Percentiles rank a stretch among this genome's conserved stretches.
These are phyloP conservation scores for Chaetodon trifascialis DNA, from an alignment of 2,113 vertebrate species.

Conservation along the genomic window DNA sequence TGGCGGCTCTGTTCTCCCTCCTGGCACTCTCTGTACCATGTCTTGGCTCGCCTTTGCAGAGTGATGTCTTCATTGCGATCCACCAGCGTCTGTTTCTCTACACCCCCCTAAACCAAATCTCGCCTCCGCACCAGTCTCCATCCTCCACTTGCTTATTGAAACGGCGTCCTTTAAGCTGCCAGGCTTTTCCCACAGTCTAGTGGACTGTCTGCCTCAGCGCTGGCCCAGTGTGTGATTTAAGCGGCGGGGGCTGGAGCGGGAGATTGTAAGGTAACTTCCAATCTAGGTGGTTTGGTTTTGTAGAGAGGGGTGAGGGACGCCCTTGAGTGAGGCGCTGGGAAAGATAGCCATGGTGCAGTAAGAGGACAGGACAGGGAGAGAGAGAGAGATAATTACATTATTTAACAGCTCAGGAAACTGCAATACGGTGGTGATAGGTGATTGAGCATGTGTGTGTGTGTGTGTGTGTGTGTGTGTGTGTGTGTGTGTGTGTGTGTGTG, in stretches of 20 bases:
- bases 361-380: slow-evolving; percentile 29
- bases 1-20: slow-evolving; percentile 40
- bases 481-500: slow-evolving; percentile 1
- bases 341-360: slow-evolving; percentile 25
- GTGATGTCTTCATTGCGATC: slow-evolving; percentile 58
- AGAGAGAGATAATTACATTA: slow-evolving; percentile 56
- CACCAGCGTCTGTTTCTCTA: slow-evolving; percentile 30
- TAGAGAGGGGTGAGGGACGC: slow-evolving; percentile 13
- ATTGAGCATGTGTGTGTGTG: slow-evolving; percentile 17
- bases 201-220: slow-evolving; percentile 17
- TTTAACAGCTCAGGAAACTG: slow-evolving; percentile 69
- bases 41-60: slow-evolving; percentile 44
- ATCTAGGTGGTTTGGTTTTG: background rate
- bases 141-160: slow-evolving; percentile 12
- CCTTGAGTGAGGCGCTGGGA: slow-evolving; percentile 31
- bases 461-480: slow-evolving; percentile 9
- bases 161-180: slow-evolving; percentile 22
- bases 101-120: slow-evolving; percentile 11
- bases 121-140: background rate
- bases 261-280: slow-evolving; percentile 1
- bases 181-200: slow-evolving; percentile 7
- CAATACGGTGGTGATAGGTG: slow-evolving; percentile 45
- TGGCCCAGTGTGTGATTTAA: slow-evolving; percentile 10
- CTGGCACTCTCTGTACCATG: slow-evolving; percentile 36
- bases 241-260: background rate